Evolutionary conservation across 1,140 invertebrate species (phyloP).

Genomic region (Paraescarpia echinospica): DNA sequence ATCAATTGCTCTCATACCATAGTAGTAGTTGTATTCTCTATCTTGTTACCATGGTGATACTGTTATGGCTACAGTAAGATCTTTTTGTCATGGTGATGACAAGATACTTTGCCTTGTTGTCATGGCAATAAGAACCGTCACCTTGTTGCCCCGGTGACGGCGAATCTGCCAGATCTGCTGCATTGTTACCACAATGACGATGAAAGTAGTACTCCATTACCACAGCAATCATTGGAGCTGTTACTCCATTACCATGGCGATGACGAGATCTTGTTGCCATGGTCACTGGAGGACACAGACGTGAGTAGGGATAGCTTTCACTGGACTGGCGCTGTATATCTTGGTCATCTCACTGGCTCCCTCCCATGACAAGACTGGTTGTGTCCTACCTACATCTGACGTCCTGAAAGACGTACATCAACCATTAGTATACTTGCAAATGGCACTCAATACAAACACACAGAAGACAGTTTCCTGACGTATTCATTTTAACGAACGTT

Average conservation of each 20-base stretch:
- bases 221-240: background rate
- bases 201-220: background rate
- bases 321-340: background rate
- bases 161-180: background rate
- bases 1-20: too few relatives aligned
- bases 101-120: background rate
- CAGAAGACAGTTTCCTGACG: too few relatives aligned
- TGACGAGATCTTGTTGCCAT: background rate
- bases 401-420: background rate
- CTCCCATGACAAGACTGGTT: background rate
- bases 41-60: too few relatives aligned
- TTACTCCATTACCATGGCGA: background rate
- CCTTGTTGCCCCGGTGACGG: background rate
- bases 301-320: background rate
- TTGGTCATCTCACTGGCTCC: background rate
- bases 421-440: background rate
- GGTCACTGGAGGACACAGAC: constrained; percentile 3
- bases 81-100: background rate
- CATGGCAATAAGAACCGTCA: background rate
- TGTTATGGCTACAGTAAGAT: background rate
- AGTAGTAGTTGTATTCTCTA: too few relatives aligned
- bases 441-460: too few relatives aligned
- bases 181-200: background rate
- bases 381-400: background rate
- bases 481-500: too few relatives aligned